These are phyloP conservation scores for Danio tinwini DNA, from an alignment of 2,797 vertebrate species.

Conservation along the genomic window DNA sequence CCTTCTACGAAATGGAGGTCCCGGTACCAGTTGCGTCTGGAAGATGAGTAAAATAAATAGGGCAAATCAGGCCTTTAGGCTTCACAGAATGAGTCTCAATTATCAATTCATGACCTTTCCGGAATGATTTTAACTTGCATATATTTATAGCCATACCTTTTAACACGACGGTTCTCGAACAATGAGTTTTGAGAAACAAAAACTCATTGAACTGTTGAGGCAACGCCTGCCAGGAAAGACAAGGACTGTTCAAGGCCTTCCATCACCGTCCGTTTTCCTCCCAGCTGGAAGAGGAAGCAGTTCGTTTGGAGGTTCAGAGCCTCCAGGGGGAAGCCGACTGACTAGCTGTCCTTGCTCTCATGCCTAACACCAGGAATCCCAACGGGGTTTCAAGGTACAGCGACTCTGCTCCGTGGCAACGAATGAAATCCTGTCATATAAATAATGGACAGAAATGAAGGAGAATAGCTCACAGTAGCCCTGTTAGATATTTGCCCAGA, in stretches of 20 bases:
- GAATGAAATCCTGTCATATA: constrained; percentile 50
- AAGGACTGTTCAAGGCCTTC: constrained; percentile 50
- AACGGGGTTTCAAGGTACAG: constrained; percentile 49
- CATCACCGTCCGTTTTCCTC: constrained; percentile 33
- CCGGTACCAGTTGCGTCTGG: constrained; percentile 61
- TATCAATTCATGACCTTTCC: constrained; percentile 65
- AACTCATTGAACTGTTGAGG: constrained; percentile 39
- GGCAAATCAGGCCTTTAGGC: constrained; percentile 77
- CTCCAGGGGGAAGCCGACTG: constrained; percentile 24
- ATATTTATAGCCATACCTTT: constrained; percentile 58
- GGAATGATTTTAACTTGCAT: constrained; percentile 59
- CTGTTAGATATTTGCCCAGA: constrained; percentile 61
- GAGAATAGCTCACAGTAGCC: constrained; percentile 53
- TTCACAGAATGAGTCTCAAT: constrained; percentile 66
- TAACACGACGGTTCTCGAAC: constrained; percentile 38
- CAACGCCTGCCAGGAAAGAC: constrained; percentile 39
- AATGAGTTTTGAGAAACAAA: constrained; percentile 52
- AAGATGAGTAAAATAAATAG: constrained; percentile 77
- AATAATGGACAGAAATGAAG: constrained; percentile 60
- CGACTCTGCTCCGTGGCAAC: constrained; percentile 35
- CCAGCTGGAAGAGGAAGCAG: constrained; percentile 50
- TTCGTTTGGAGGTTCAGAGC: constrained; percentile 41
- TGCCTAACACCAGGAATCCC: constrained; percentile 37
- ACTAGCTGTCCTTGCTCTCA: constrained; percentile 48
- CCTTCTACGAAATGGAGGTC: constrained; percentile 74